phyloP scores from a whole-genome alignment of 2,113 vertebrate species.

The Rhodinocichla rosea region DNA sequence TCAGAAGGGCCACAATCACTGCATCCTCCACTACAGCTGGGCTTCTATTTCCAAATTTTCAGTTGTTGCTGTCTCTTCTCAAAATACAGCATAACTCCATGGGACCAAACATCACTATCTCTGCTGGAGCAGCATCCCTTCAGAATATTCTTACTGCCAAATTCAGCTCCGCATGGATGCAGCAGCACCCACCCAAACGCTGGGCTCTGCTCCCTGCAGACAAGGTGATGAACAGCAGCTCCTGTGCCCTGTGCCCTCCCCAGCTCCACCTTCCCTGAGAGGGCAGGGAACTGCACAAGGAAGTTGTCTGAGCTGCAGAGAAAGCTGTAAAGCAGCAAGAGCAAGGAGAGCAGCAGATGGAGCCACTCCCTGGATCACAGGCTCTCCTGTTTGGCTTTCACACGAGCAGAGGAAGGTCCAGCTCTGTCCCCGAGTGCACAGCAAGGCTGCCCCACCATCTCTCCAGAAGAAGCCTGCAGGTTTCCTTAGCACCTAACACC shows the following conservation, averaged over 20 bases:
- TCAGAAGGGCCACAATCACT: neutral
- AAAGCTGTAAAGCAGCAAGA: neutral
- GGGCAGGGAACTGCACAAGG: rapidly evolving
- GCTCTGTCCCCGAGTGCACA: neutral
- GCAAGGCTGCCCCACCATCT: neutral
- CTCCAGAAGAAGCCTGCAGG: neutral
- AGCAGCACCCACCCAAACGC: neutral
- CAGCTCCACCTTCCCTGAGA: neutral
- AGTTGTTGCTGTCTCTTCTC: neutral
- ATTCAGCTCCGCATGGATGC: rapidly evolving
- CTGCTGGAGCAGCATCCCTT: neutral
- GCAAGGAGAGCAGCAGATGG: neutral
- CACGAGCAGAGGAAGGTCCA: neutral
- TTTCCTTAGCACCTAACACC: neutral
- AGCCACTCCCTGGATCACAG: neutral
- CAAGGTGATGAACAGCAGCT: neutral
- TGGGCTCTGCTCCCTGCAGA: neutral
- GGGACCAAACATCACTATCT: neutral
- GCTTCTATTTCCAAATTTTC: neutral
- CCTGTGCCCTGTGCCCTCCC: neutral
- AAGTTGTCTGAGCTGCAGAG: neutral
- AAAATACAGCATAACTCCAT: neutral
- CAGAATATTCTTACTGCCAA: neutral
- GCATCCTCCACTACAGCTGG: neutral
- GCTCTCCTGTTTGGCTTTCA: neutral